A percentile compares a stretch with the other conserved stretches of the same genome.
Conservation (phyloP, 2,888 invertebrate species). For the Phortica okadai region DNA sequence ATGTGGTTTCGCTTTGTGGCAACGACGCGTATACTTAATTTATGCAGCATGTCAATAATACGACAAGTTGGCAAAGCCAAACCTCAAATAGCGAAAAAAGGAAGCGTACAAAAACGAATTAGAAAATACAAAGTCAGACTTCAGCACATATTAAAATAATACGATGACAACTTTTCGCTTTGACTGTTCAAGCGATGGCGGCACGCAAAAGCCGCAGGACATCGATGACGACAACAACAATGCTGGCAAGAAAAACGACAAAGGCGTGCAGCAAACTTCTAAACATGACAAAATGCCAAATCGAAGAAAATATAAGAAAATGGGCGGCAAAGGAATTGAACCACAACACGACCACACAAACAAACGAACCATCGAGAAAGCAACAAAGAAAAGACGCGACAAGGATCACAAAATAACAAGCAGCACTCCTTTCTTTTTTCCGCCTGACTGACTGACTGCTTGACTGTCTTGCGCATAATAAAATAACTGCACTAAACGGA, state of each 20-base stretch:
- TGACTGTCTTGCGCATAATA: not conserved
- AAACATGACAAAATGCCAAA: not conserved
- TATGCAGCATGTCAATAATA: constrained; percentile 18
- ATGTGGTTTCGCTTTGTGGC: constrained; percentile 3
- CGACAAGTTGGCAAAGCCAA: constrained; percentile 9
- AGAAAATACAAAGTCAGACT: not conserved
- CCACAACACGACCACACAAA: not conserved
- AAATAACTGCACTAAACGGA: constrained; percentile 15
- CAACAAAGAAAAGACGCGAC: not conserved
- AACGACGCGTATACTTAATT: constrained; percentile 5
- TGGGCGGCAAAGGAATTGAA: not conserved
- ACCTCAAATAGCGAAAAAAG: not conserved
- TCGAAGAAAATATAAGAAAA: not conserved
- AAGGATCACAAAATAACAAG: constrained; percentile 1
- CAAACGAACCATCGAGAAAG: not conserved
- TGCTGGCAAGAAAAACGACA: not conserved
- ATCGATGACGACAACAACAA: constrained; percentile 1
- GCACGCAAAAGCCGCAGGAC: constrained; percentile 18
- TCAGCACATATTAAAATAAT: not conserved
- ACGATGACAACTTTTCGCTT: not conserved
- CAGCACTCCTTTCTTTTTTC: constrained; percentile 1
- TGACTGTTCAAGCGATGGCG: constrained; percentile 9
- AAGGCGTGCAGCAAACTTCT: not conserved
- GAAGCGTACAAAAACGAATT: not conserved
- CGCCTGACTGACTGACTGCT: not conserved